Percentiles rank a stretch among this genome's conserved stretches.
Evolutionary conservation across 1,140 invertebrate genomes (phyloP).

Genomic region (Cydia fagiglandana): DNA sequence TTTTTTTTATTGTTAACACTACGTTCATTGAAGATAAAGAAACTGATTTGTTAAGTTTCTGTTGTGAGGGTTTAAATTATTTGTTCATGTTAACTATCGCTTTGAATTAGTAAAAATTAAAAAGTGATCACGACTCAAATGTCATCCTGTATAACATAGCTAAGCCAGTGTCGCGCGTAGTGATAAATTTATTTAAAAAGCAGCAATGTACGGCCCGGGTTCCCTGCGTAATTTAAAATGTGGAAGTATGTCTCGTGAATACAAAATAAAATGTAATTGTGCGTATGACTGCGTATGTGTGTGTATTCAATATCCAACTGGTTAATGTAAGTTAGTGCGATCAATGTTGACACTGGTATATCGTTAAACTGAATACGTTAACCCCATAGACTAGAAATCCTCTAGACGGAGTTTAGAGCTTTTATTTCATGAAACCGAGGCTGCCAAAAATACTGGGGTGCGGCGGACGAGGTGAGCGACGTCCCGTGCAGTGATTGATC

Average conservation of each 20-base stretch:
- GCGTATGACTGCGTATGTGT: constrained; percentile 51
- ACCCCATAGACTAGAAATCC: no score
- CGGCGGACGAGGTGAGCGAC: no score
- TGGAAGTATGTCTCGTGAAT: constrained; percentile 42
- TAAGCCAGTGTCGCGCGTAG: constrained; percentile 48
- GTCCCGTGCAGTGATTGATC: no score
- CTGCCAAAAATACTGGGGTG: no score
- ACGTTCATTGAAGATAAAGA: neutral
- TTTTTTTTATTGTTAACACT: neutral
- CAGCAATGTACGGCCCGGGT: constrained; percentile 31
- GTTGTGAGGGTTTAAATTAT: neutral
- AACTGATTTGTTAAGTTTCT: neutral
- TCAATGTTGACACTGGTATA: neutral
- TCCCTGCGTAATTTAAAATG: constrained; percentile 37
- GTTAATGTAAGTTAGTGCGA: constrained; percentile 39
- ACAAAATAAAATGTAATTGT: constrained; percentile 35
- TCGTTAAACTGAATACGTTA: no score
- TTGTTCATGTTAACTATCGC: neutral
- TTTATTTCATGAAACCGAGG: no score
- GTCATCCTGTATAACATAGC: constrained; percentile 14
- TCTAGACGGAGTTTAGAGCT: no score
- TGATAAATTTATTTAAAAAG: constrained; percentile 39
- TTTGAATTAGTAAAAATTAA: neutral
- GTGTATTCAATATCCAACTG: constrained; percentile 51
- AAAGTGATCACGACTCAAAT: neutral